These are phyloP conservation scores for Ganaspis sp. DNA, from an alignment of 1,140 invertebrate species.

Conservation along the genomic window DNA sequence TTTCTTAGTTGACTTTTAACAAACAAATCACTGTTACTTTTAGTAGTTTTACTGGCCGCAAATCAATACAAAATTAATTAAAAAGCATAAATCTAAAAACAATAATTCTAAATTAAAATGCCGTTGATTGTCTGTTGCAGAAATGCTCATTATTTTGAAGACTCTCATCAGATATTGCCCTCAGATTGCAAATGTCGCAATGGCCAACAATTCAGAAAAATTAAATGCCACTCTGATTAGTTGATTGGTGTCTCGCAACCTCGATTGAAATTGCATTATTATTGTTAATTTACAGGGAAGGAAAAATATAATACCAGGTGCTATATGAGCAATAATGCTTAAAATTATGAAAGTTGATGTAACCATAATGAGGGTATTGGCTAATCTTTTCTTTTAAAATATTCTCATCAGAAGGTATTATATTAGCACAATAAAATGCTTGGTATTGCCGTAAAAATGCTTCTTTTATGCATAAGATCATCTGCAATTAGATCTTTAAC, in stretches of 20 bases:
- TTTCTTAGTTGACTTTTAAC: too few species aligned
- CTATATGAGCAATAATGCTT: background rate
- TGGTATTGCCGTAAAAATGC: too few species aligned
- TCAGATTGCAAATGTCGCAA: background rate
- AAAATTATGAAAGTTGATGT: background rate
- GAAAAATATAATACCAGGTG: background rate
- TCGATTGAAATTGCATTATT: background rate
- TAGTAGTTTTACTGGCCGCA: too few species aligned
- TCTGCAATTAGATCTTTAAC: background rate
- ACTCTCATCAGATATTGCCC: background rate
- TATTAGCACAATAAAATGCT: background rate
- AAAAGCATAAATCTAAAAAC: too few species aligned
- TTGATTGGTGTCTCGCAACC: conserved; percentile 2
- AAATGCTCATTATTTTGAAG: conserved; percentile 13
- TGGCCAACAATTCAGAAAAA: background rate
- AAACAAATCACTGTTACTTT: too few species aligned
- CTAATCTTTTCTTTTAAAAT: background rate
- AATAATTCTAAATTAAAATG: too few species aligned
- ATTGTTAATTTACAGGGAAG: background rate
- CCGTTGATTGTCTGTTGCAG: background rate
- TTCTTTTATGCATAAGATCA: background rate
- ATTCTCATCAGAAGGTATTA: background rate
- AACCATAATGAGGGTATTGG: background rate
- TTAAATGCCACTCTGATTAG: conserved; percentile 17
- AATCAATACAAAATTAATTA: too few species aligned